These are phyloP conservation scores for Rhynchophorus ferrugineus DNA, from an alignment of 1,140 invertebrate genomes.

Conservation along the genomic window DNA sequence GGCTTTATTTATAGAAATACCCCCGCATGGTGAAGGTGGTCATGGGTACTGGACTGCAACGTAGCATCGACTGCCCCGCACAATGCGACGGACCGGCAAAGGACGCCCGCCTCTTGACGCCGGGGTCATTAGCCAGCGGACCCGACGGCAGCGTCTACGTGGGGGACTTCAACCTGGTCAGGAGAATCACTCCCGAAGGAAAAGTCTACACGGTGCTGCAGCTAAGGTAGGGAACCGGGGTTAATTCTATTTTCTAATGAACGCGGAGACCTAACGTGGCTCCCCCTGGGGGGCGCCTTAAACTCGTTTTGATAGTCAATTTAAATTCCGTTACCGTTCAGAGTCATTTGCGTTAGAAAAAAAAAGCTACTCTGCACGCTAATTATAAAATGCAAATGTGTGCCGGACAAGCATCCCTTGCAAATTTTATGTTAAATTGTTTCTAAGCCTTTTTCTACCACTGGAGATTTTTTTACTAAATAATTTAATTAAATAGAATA, in stretches of 20 bases:
- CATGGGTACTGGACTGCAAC: constrained; percentile 88
- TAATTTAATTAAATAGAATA: no score
- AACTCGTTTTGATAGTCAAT: no score
- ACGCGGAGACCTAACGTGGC: no score
- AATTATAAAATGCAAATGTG: no score
- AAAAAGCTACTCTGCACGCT: no score
- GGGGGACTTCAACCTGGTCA: constrained; percentile 92
- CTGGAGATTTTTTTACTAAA: no score
- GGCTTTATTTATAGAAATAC: constrained; percentile 55
- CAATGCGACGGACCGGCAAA: constrained; percentile 81
- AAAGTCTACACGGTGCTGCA: constrained; percentile 89
- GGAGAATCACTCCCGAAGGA: constrained; percentile 86
- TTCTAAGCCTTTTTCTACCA: no score
- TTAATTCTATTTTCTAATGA: constrained; percentile 1
- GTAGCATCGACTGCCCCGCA: constrained; percentile 63
- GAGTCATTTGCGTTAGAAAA: no score
- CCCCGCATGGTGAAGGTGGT: constrained; percentile 83
- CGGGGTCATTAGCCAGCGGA: constrained; percentile 86
- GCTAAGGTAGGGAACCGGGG: constrained; percentile 59
- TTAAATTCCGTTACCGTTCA: no score
- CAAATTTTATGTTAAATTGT: no score
- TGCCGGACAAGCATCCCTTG: no score
- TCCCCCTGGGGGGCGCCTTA: no score
- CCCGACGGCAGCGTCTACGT: constrained; percentile 95
- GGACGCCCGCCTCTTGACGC: constrained; percentile 80